These are phyloP conservation scores for Cardiocondyla obscurior DNA, from an alignment of 1,140 invertebrate genomes.

Conservation along the genomic window DNA sequence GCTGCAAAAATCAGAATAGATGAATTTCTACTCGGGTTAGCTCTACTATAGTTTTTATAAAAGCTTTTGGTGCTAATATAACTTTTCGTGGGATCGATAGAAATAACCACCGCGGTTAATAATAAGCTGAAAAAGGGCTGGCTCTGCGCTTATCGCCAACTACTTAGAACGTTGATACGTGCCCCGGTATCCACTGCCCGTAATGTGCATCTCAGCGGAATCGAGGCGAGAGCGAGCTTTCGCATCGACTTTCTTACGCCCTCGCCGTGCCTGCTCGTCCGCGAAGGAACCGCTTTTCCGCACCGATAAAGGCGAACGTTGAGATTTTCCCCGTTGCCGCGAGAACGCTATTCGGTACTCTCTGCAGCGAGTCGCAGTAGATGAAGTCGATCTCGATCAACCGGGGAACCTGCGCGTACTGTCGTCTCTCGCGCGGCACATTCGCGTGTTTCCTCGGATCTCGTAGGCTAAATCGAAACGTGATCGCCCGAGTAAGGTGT, in stretches of 20 bases:
- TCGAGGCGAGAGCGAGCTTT: neutral
- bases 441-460: neutral
- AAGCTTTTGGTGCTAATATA: too few species aligned
- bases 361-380: neutral
- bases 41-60: too few species aligned
- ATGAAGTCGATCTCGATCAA: constrained; percentile 38
- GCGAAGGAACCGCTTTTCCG: neutral
- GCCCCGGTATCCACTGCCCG: neutral
- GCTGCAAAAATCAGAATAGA: too few species aligned
- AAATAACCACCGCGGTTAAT: neutral
- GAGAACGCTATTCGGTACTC: neutral
- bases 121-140: neutral
- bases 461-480: neutral
- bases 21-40: too few species aligned
- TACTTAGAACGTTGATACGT: neutral
- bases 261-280: neutral
- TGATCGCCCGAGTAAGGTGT: neutral
- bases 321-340: neutral
- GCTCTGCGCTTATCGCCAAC: neutral
- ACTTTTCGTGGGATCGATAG: neutral
- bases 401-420: neutral
- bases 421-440: neutral
- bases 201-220: constrained; percentile 22
- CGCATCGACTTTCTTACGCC: neutral
- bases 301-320: neutral